Evolutionary conservation across 1,140 invertebrate species (phyloP).

Genomic region (Pseudomyrmex pallidus): DNA sequence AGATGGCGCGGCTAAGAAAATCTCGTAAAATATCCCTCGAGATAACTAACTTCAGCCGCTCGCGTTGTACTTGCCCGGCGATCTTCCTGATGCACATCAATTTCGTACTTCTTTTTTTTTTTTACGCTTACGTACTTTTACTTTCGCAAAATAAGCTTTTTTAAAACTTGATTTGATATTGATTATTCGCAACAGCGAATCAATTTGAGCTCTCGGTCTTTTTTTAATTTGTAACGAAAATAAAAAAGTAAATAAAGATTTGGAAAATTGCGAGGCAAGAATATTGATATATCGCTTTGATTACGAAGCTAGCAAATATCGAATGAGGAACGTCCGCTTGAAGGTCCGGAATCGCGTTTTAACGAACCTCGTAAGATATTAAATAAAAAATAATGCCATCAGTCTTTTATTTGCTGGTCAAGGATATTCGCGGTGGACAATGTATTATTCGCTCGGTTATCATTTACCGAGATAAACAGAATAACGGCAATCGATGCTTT

Average conservation of each 20-base stretch:
- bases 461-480: slow-evolving; percentile 49
- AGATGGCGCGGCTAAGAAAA: slow-evolving; percentile 60
- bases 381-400: not conserved
- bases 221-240: not conserved
- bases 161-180: no score
- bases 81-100: slow-evolving; percentile 23
- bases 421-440: slow-evolving; percentile 9
- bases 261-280: no score
- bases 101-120: not conserved
- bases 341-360: no score
- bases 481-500: slow-evolving; percentile 49
- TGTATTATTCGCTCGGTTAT: slow-evolving; percentile 47
- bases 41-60: slow-evolving; percentile 35
- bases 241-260: not conserved
- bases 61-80: not conserved
- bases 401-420: not conserved
- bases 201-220: not conserved
- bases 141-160: no score
- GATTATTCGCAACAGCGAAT: not conserved
- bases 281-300: not conserved
- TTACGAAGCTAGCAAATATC: not conserved
- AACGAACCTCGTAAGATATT: not conserved
- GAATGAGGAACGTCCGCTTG: no score
- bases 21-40: slow-evolving; percentile 63
- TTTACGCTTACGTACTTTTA: not conserved